Percentiles rank a stretch among this genome's conserved stretches.
Conservation (phyloP, 2,113 vertebrate genomes). For the Vicugna pacos region DNA sequence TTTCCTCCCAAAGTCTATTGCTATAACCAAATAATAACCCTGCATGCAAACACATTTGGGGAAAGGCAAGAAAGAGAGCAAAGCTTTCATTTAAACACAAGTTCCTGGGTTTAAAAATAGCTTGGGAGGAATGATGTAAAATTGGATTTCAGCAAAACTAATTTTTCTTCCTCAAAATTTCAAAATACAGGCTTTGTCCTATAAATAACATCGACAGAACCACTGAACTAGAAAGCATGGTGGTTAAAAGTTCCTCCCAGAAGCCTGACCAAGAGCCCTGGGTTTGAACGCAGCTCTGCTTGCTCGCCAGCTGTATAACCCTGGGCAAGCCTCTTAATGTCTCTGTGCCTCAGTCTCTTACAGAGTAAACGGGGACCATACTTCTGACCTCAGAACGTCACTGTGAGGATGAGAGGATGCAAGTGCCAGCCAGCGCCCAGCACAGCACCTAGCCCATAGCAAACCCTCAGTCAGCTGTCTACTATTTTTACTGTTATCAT, state of each 20-base stretch:
- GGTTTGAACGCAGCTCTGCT: background rate
- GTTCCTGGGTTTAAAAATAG: conserved; percentile 73
- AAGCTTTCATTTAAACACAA: conserved; percentile 55
- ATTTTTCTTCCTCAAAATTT: conserved; percentile 78
- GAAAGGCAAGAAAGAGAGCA: background rate
- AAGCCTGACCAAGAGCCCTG: conserved; percentile 31
- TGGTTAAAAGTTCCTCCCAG: conserved; percentile 59
- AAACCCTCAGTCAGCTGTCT: background rate
- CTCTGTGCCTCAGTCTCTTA: background rate
- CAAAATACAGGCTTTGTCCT: conserved; percentile 75
- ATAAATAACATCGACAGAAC: conserved; percentile 74
- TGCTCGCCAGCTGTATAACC: background rate
- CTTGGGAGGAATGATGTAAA: conserved; percentile 61
- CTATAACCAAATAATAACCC: background rate
- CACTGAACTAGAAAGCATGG: conserved; percentile 74
- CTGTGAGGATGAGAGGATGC: background rate
- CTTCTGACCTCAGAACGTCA: background rate
- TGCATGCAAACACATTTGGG: background rate
- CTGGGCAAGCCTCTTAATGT: background rate
- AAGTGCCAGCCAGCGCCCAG: background rate
- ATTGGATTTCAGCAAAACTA: conserved; percentile 78
- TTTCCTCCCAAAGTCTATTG: background rate
- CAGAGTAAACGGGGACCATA: background rate
- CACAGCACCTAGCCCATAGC: background rate
- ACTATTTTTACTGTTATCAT: background rate